These are phyloP conservation scores for Halichoerus grypus DNA, from an alignment of 2,113 vertebrate species.

Conservation along the genomic window DNA sequence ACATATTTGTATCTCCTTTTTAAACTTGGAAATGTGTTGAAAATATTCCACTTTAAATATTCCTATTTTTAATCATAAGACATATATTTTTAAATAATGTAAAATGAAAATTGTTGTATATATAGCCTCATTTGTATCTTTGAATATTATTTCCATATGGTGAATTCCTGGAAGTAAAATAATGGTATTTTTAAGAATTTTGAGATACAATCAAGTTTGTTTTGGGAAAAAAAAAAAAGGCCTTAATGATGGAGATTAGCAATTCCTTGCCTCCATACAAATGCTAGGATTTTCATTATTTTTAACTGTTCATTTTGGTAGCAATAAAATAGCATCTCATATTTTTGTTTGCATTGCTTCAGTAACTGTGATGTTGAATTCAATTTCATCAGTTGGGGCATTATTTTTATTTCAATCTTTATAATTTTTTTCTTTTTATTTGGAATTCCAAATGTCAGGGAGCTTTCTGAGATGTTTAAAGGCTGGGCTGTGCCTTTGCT, in stretches of 20 bases:
- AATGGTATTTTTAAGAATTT: not conserved
- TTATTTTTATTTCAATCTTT: not conserved
- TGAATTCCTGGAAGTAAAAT: not conserved
- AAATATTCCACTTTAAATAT: not conserved
- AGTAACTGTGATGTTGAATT: not conserved
- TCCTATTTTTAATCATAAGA: not conserved
- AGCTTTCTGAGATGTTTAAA: not conserved
- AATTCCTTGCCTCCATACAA: not conserved
- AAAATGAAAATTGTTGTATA: not conserved
- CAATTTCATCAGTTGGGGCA: not conserved
- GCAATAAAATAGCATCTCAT: not conserved
- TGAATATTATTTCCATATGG: not conserved
- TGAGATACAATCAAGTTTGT: not conserved
- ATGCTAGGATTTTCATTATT: not conserved
- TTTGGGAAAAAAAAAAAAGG: not conserved
- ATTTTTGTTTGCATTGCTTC: not conserved
- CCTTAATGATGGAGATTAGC: not conserved
- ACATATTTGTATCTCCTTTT: not conserved
- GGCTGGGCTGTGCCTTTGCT: not conserved
- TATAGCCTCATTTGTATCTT: not conserved
- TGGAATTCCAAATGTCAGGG: not conserved
- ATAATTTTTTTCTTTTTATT: not conserved
- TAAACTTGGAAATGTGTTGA: not conserved
- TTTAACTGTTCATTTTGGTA: conserved; percentile 28
- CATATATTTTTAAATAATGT: not conserved